Evolutionary conservation across 2,888 invertebrate genomes (phyloP).

Genomic region (Xylota segnis): DNA sequence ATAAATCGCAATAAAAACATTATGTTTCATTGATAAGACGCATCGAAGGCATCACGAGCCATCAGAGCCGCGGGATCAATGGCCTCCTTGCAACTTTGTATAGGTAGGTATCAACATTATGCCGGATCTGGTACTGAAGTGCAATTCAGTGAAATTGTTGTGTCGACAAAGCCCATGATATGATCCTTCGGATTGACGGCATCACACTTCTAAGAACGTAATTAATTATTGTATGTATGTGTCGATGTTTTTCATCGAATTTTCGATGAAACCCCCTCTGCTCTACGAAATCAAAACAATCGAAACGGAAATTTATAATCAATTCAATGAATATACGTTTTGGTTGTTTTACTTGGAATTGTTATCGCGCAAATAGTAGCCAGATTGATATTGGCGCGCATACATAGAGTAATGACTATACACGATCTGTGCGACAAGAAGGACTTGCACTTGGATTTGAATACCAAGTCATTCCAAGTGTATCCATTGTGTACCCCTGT

Average conservation of each 20-base stretch:
- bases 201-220: neutral
- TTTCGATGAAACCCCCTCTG: neutral
- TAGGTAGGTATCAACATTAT: slow-evolving; percentile 13
- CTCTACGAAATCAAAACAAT: slow-evolving; percentile 10
- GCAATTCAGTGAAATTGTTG: slow-evolving; percentile 25
- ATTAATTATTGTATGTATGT: slow-evolving; percentile 17
- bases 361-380: slow-evolving; percentile 42
- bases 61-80: slow-evolving; percentile 43
- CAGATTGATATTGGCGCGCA: slow-evolving; percentile 10
- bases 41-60: slow-evolving; percentile 18
- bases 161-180: slow-evolving; percentile 3
- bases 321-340: slow-evolving; percentile 23
- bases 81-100: slow-evolving; percentile 32
- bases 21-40: slow-evolving; percentile 59
- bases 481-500: too few species aligned
- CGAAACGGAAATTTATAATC: neutral
- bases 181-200: slow-evolving; percentile 29
- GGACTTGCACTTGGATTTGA: neutral
- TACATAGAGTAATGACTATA: neutral
- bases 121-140: slow-evolving; percentile 42
- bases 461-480: too few species aligned
- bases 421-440: slow-evolving; percentile 23
- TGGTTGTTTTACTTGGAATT: slow-evolving; percentile 6
- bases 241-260: slow-evolving; percentile 20
- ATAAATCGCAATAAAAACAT: slow-evolving; percentile 62